phyloP scores from a whole-genome alignment of 1,140 invertebrate species.

The Brachionus calyciflorus region DNA sequence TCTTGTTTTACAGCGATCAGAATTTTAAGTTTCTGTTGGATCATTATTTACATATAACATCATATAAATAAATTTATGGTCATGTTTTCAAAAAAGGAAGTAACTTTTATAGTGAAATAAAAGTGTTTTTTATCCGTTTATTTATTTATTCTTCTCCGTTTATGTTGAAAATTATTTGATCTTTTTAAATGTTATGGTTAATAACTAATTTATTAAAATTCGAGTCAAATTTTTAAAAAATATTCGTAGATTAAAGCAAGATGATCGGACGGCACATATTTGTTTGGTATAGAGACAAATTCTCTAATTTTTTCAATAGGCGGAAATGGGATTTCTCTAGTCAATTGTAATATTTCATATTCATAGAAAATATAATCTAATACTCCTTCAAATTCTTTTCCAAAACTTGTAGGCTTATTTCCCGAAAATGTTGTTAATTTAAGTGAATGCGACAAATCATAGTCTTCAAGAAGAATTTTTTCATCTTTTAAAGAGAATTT shows the following conservation, averaged over 20 bases:
- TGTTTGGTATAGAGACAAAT: background rate
- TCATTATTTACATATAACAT: too few species aligned
- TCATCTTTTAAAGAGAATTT: background rate
- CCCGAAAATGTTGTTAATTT: background rate
- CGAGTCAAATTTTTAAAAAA: background rate
- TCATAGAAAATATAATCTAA: constrained; percentile 45
- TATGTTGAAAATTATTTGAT: too few species aligned
- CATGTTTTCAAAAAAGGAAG: too few species aligned
- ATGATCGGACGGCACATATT: constrained; percentile 40
- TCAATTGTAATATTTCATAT: background rate
- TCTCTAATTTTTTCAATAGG: constrained; percentile 16
- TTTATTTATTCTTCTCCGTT: too few species aligned
- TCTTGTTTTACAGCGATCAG: too few species aligned
- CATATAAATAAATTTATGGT: too few species aligned
- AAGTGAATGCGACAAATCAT: background rate
- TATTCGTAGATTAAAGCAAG: constrained; percentile 25
- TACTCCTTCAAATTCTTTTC: background rate
- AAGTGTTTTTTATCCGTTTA: too few species aligned
- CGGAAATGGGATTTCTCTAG: constrained; percentile 4
- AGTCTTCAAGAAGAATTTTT: background rate
- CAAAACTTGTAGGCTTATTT: constrained; percentile 7
- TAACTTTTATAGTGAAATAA: too few species aligned
- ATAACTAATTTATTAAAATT: too few species aligned
- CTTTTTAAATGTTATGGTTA: too few species aligned
- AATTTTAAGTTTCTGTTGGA: too few species aligned